Evolutionary conservation across 2,888 invertebrate genomes (phyloP), one percentile per base, ranked within the genome.

Genomic region (Erpobdella octoculata): DNA sequence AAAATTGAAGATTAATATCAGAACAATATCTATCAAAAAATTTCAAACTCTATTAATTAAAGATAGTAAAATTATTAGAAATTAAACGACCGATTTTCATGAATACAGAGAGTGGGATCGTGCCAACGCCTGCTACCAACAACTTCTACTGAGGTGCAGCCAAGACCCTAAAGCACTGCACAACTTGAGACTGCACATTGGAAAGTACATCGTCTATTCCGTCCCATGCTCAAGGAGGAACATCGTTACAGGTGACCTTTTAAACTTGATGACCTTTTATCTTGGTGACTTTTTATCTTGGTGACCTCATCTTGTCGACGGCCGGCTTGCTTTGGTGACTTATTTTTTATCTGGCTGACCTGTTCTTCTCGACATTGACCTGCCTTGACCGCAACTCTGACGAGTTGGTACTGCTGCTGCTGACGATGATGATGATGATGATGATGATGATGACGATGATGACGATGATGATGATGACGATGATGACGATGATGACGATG

Each of bases 91-190:
- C 35, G n/a, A n/a, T n/a, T n/a, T n/a, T n/a, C n/a, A n/a, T n/a
- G n/a, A n/a, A n/a, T n/a, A 8, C 66, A 72, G 72, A 38, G 72
- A 72, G 31, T 72, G 72, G 72, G 72, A 72, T 38, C 65, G 53
- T 31, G 65, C 67, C 37, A 72, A 72, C 67, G 72, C 46, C 12
- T 72, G 72, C 41, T 72, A 72, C 41, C 72, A 72, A 33, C 46
- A 67, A 41, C 58, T 72, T 21, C 66, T 72, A 21, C 61, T 64
- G 38, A 64, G 46, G 35, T 72, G 72, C 59, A 72, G 59, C 28
- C 72, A 67, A n/a, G 67, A 72, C 68, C 59, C 48, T 25, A 25
- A 35, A 31, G 72, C 72, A 21, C 36, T 66, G 15, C 37, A 72
- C 37, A 33, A 67, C 46, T 33, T 72, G 41, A 48, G 61, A 37